Evolutionary conservation across 1,140 invertebrate species (phyloP), one percentile per base, ranked within the genome.

Genomic region (Diprion similis): DNA sequence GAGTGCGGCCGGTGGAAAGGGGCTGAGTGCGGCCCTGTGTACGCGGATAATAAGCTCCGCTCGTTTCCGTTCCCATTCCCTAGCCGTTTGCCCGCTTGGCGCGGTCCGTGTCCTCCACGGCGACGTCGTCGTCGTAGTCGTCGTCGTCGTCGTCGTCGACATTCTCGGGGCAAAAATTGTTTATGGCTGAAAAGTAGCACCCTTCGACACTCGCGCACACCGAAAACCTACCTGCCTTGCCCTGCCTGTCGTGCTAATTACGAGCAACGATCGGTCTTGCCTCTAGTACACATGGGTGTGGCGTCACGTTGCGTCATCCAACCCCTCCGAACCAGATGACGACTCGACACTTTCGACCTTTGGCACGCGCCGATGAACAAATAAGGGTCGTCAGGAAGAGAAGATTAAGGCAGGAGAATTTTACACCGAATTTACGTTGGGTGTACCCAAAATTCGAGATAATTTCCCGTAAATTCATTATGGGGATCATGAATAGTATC

Each of bases 291-390:
- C 51, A 59, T 15, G 51, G 51, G 51, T 15, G 51, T 59, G 51
- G 51, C 51, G 24, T 59, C 11, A 15, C 51, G 11, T 59, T 37
- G 51, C 24, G 24, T 37, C 24, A 37, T 37, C 24, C 24, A 37
- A 59, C 51, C 24, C 24, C 24, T 9, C 11, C n/a, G n/a, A 17
- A 59, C 51, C 11, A 37, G 24, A 37, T 59, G 11, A 59, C 11
- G 51, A 17, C n/a, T 59, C 51, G 51, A 59, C 51, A 59, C 51
- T 59, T 59, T 17, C n/a, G 51, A 59, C 51, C 51, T 59, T 59
- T 59, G 51, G n/a, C 51, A 59, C 51, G 51, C 51, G 51, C 11
- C 51, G 51, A 59, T 59, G 3, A 59, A 8, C 51, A 59, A 59
- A 59, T 59, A 59, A 59, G 24, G 24, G 24, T 37, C 24, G 51